Conservation (phyloP, 2,888 invertebrate species). For the Lottia scabra region DNA sequence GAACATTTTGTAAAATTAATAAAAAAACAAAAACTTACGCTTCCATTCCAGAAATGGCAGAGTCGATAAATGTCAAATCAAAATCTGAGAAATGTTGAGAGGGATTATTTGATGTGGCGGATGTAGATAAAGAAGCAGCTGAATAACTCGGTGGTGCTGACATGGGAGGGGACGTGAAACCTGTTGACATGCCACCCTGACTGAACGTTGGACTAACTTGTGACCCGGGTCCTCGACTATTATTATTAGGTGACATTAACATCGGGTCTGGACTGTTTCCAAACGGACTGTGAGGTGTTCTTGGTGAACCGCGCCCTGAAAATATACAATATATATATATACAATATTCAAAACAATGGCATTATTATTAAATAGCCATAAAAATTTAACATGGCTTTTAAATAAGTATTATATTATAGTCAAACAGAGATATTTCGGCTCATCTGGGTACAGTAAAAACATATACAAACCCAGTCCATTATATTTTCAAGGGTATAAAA, state of each 20-base stretch:
- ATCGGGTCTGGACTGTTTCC: constrained; percentile 55
- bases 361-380: too few relatives aligned
- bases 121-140: constrained; percentile 8
- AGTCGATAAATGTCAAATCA: background rate
- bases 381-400: too few relatives aligned
- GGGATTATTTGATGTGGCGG: constrained; percentile 12
- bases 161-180: constrained; percentile 26
- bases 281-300: constrained; percentile 57
- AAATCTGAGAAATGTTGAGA: constrained; percentile 12
- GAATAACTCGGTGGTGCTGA: constrained; percentile 17
- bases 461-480: too few relatives aligned
- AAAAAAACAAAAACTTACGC: background rate
- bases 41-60: background rate
- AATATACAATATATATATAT: constrained; percentile 7
- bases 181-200: constrained; percentile 34
- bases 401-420: too few relatives aligned
- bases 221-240: background rate
- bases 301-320: constrained; percentile 59
- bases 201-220: constrained; percentile 55
- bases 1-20: too few relatives aligned
- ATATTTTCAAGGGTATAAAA: too few relatives aligned
- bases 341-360: too few relatives aligned
- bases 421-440: too few relatives aligned
- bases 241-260: constrained; percentile 57
- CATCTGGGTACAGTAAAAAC: too few relatives aligned